These are phyloP conservation scores for Archilochus colubris DNA, from an alignment of 2,113 vertebrate species.

Conservation along the genomic window DNA sequence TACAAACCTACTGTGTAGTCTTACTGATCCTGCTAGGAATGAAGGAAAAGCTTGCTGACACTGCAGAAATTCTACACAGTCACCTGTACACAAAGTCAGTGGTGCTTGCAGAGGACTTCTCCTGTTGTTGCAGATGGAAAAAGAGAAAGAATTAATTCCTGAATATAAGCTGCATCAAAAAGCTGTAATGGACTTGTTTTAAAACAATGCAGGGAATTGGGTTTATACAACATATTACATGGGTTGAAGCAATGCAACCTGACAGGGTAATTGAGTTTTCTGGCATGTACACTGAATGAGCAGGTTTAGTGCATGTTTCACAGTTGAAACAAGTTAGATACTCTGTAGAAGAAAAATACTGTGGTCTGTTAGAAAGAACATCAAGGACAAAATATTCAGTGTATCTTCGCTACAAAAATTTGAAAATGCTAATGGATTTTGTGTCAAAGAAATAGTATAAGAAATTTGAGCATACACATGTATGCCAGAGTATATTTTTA, in stretches of 20 bases:
- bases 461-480: background rate
- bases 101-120: no score
- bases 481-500: background rate
- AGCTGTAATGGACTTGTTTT: background rate
- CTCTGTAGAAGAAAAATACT: background rate
- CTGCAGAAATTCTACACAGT: no score
- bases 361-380: background rate
- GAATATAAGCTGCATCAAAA: background rate
- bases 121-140: no score
- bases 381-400: background rate
- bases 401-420: background rate
- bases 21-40: no score
- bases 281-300: background rate
- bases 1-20: no score
- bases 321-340: background rate
- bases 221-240: background rate
- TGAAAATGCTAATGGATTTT: background rate
- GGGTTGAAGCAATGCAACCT: background rate
- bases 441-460: background rate
- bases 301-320: background rate
- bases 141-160: background rate
- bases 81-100: no score
- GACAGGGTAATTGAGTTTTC: background rate
- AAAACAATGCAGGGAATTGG: background rate
- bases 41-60: no score